phyloP scores from a whole-genome alignment of 1,140 invertebrate genomes.

The Drosophila triauraria region DNA sequence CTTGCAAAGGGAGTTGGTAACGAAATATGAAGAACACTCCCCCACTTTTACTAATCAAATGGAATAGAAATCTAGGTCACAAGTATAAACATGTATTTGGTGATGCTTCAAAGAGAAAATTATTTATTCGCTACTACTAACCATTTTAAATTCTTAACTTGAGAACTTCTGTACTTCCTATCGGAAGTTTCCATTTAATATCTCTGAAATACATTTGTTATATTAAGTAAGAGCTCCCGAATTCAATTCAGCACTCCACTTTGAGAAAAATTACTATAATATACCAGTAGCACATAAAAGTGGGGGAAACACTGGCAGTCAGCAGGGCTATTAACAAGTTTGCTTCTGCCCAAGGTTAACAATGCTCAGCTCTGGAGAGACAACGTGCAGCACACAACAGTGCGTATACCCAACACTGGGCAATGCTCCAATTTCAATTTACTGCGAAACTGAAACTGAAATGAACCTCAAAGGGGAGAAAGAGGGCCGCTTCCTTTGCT shows the following conservation, averaged over 20 bases:
- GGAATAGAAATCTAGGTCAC: not conserved
- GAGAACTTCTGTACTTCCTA: no score
- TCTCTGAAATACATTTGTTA: no score
- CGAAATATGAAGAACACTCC: not conserved
- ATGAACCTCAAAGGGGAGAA: conserved; percentile 41
- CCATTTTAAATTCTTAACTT: no score
- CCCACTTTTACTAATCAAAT: not conserved
- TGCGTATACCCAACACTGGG: conserved; percentile 52
- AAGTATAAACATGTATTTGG: no score
- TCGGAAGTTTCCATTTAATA: no score
- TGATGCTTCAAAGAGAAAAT: no score
- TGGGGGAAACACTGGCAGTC: conserved; percentile 9
- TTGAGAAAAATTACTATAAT: not conserved
- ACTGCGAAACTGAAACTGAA: conserved; percentile 52
- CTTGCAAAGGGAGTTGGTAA: not conserved
- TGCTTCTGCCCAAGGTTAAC: conserved; percentile 26
- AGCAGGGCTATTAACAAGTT: conserved; percentile 45
- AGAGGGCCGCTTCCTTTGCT: conserved; percentile 32
- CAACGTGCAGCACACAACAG: conserved; percentile 34
- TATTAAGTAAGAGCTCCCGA: not conserved
- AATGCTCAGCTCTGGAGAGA: conserved; percentile 5
- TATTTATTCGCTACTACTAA: no score
- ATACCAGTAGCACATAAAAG: conserved; percentile 1
- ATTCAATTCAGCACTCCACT: conserved; percentile 1
- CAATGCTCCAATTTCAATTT: conserved; percentile 54